Base-by-base conservation (phyloP, 2,888 invertebrate genomes). In the Dioctria rufipes region DNA sequence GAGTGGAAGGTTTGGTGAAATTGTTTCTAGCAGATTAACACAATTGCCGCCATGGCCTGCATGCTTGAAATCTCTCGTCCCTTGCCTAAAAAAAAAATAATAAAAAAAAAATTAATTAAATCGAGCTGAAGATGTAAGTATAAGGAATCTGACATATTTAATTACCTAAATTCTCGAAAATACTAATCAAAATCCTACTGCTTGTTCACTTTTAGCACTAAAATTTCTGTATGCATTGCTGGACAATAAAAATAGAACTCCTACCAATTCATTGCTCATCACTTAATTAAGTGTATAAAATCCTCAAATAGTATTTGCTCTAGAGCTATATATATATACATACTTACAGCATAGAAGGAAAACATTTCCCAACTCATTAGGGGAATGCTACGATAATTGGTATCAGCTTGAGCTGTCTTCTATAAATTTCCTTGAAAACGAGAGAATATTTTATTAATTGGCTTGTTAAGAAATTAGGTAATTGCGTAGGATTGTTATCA, bases 311-410 rank as follows among this genome's bases (percentile, higher is more conserved):
- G 71, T 51, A 39, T 51, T 71, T 71, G 40, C 39, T 51, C n/a
- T 42, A 51, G 40, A 54, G 71, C 11, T 54, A 51, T 71, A 39
- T 51, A 39, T 51, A 71, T 40, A 71, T 51, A 71, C 51, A 49
- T 71, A 71, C 71, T 4, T 25, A 51, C 54, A 71, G 37, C 54
- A 40, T 2, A 37, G 46, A 54, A 25, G 25, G 51, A n/a, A 54
- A 54, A 71, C 78, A 63, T 78, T 78, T 78, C 54, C 58, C 39
- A 49, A 54, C 81, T 81, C 78, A 81, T 81, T 81, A 81, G 69
- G 73, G 71, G 40, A 65, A 65, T 78, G 78, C 81, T 78, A 81
- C 81, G 73, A 78, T 81, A 81, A 81, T 81, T 81, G 81, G 63
- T 54, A 71, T 71, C 54, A 71, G 51, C 71, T 71, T 71, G 51